These are phyloP conservation scores for Bryconaethiops microstoma DNA, from an alignment of 2,797 vertebrate species.

Conservation along the genomic window DNA sequence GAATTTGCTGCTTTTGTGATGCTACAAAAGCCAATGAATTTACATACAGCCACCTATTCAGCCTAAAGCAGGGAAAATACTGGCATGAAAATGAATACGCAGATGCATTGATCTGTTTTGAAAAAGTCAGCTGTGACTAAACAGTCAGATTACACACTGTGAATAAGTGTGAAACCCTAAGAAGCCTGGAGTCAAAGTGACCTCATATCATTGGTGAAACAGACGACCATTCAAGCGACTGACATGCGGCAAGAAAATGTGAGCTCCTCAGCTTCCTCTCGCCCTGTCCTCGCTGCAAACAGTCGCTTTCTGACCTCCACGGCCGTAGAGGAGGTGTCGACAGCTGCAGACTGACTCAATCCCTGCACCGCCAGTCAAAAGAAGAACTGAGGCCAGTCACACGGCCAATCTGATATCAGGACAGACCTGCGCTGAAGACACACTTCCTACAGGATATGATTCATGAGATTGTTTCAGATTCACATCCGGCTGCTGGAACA, in stretches of 20 bases:
- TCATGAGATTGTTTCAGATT: conserved; percentile 45
- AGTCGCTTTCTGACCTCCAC: not conserved
- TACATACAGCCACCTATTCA: too few species aligned
- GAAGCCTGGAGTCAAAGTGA: not conserved
- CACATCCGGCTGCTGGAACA: conserved; percentile 26
- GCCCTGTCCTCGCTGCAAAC: not conserved
- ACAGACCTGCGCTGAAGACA: conserved; percentile 29
- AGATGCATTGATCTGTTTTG: too few species aligned
- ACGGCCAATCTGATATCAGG: conserved; percentile 35
- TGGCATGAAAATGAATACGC: too few species aligned
- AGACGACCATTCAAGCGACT: not conserved
- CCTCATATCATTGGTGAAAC: not conserved
- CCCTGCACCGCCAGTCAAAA: conserved; percentile 6
- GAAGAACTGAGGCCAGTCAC: conserved; percentile 24
- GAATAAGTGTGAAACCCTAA: not conserved
- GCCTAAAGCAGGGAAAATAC: too few species aligned
- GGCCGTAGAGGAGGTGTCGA: conserved; percentile 11
- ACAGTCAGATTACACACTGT: too few species aligned
- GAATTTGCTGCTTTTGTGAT: too few species aligned
- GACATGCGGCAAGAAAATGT: not conserved
- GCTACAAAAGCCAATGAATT: too few species aligned
- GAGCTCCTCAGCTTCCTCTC: conserved; percentile 3
- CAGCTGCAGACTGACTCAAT: conserved; percentile 26
- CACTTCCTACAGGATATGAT: conserved; percentile 52
- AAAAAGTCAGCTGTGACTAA: too few species aligned